Evolutionary conservation across 92 coral and sea anemone genomes (phyloP), one percentile per base, ranked within the genome.

Genomic region (Ricordea florida): DNA sequence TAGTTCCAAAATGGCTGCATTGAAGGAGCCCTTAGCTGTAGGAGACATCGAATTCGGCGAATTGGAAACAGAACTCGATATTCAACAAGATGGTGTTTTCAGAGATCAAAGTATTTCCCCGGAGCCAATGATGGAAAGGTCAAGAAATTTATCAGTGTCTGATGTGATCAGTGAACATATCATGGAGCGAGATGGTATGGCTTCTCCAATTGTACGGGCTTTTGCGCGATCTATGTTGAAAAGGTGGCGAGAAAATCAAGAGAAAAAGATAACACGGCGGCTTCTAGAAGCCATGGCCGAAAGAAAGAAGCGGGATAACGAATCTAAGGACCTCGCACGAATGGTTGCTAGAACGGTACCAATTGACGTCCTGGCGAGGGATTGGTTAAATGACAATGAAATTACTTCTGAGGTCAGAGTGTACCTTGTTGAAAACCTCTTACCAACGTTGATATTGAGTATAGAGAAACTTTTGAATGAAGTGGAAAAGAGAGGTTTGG

Each of bases 381-480:
- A 94, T 9, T 94, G 98, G 98, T 76, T 94, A 28, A 81, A 83
- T 41, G 85, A 89, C 30, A 94, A 92, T 60, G 89, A 84, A 18
- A 33, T 89, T 11, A 89, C 96, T 13, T 71, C 86, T 11, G 98
- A 94, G 64, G 93, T 85, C 0, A 74, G 97, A 15, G 70, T 94
- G 42, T 94, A 94, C 59, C 77, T 94, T 30, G 78, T 94, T 16
- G 98, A 94, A 32, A 82, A 79, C 21, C 85, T 94, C 32, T 53
- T 94, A 32, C 98, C 98, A 45, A 88, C 93, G 32, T 74, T 94
- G 17, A 92, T 94, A 33, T 87, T 94, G 81, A 97, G 98, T 28
- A 81, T 94, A 9, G 98, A 94, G 79, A 94, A 94, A 80, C 78
- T 94, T 23, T 71, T 94, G 47, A 83, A 62, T 2, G 98, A 94